Evolutionary conservation across 1,140 invertebrate genomes (phyloP), one percentile per base, ranked within the genome.

Genomic region (Coenobita brevimanus): DNA sequence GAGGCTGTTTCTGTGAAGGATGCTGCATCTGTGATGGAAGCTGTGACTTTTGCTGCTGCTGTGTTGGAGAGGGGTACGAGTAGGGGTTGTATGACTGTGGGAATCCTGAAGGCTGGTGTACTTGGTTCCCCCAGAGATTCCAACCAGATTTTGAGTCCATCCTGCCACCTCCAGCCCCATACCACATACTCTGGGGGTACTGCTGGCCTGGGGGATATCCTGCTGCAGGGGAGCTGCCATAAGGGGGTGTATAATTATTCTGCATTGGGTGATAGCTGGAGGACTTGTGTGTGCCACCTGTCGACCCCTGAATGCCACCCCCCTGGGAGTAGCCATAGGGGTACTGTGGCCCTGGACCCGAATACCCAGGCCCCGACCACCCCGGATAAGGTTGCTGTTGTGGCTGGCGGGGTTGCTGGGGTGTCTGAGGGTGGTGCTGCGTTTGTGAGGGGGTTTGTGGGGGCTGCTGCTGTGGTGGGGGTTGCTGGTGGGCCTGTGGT

Each of bases 281-380:
- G 13, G 84, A 79, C 60, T 86, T 86, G 62, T 86, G 84, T 69
- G 75, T 60, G 36, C 76, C 67, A 24, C 84, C 84, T 36, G 75
- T 60, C n/a, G 75, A 62, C 30, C 17, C 50, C 36, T 86, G 82
- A 85, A 71, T 60, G 50, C 54, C 46, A 36, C 38, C 50, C 36
- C 82, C 82, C 73, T 85, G 84, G 67, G 84, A 86, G 67, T 86
- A 86, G 36, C 84, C 84, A 69, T 86, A 86, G 33, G 84, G 46
- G 46, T 86, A 86, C 41, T 86, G 84, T 24, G 38, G 57, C 27
- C 75, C 75, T 54, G 75, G 84, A n/a, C 84, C 84, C 30, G 84
- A 69, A 75, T 86, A 86, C 8, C 84, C 84, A 15, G 84, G 54
- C 30, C 84, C 84, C 27, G 75, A 46, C 84, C 84, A 86, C 15